Evolutionary conservation across 2,797 vertebrate genomes (phyloP).

Genomic region (Potorous gilbertii): DNA sequence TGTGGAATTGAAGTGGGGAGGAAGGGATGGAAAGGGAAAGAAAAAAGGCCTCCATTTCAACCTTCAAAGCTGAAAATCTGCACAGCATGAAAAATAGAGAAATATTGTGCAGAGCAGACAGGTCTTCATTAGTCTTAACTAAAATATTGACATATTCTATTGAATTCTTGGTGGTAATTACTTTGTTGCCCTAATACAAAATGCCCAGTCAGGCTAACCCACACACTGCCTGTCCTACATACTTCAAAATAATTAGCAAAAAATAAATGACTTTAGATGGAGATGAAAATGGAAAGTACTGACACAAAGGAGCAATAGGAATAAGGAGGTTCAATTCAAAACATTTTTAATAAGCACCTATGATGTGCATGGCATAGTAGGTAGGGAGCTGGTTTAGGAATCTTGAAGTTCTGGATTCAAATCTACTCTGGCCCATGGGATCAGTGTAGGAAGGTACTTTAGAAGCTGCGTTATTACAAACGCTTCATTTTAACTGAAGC

Average conservation of each 20-base stretch:
- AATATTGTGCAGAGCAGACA: background rate
- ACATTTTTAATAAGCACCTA: background rate
- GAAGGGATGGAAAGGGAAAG: background rate
- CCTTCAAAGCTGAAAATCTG: conserved; percentile 18
- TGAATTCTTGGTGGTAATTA: conserved; percentile 38
- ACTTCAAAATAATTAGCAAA: conserved; percentile 30
- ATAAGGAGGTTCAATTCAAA: background rate
- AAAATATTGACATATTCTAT: conserved; percentile 17
- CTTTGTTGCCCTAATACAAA: conserved; percentile 20
- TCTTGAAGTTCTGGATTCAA: background rate
- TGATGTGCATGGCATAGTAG: background rate
- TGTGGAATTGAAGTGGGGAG: background rate
- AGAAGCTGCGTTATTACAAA: background rate
- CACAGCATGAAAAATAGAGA: conserved; percentile 30
- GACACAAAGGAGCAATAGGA: background rate
- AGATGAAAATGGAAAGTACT: background rate
- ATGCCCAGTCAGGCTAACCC: background rate
- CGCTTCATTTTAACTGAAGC: background rate
- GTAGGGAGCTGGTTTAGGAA: background rate
- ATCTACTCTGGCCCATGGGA: background rate
- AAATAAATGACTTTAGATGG: background rate
- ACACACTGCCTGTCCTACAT: conserved; percentile 7
- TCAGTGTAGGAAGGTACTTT: background rate
- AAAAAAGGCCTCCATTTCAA: background rate
- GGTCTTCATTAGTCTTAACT: conserved; percentile 42